Percentiles rank a stretch among this genome's conserved stretches.
phyloP scores from a whole-genome alignment of 35 echinoderm and acorn worm genomes.

The Lytechinus variegatus region DNA sequence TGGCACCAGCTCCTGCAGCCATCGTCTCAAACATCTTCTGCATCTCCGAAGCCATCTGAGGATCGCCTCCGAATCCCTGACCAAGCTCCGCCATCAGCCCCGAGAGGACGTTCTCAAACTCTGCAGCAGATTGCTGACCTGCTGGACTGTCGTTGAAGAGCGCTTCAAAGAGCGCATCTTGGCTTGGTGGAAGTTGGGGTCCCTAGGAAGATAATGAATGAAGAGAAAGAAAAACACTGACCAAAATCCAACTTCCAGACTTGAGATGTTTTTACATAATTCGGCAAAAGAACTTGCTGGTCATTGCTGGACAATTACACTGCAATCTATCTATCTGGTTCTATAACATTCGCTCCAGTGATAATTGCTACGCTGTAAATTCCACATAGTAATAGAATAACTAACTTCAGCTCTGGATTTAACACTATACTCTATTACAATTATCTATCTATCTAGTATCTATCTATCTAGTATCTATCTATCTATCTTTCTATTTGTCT shows the following conservation, averaged over 20 bases:
- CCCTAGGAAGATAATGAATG: neutral
- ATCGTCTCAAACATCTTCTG: slow-evolving; percentile 27
- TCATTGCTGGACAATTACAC: neutral
- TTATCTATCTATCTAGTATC: too few relatives aligned
- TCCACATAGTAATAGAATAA: too few relatives aligned
- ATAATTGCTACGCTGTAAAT: too few relatives aligned
- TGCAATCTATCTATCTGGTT: too few relatives aligned
- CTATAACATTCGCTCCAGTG: too few relatives aligned
- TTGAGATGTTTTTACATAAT: neutral
- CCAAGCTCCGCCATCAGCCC: slow-evolving; percentile 57
- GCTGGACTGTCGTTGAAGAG: slow-evolving; percentile 34
- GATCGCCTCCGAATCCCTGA: slow-evolving; percentile 20
- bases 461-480: too few relatives aligned
- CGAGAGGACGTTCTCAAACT: slow-evolving; percentile 46
- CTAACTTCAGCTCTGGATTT: too few relatives aligned
- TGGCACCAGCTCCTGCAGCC: neutral
- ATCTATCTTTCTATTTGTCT: too few relatives aligned
- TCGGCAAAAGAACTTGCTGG: neutral
- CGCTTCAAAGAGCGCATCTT: slow-evolving; percentile 43
- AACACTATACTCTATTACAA: too few relatives aligned
- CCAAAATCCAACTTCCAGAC: neutral
- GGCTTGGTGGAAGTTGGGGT: neutral
- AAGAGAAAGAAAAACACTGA: neutral
- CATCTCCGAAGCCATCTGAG: slow-evolving; percentile 16
- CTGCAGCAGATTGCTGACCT: neutral